Conservation (phyloP, 2,888 invertebrate genomes). For the Crioceris asparagi region DNA sequence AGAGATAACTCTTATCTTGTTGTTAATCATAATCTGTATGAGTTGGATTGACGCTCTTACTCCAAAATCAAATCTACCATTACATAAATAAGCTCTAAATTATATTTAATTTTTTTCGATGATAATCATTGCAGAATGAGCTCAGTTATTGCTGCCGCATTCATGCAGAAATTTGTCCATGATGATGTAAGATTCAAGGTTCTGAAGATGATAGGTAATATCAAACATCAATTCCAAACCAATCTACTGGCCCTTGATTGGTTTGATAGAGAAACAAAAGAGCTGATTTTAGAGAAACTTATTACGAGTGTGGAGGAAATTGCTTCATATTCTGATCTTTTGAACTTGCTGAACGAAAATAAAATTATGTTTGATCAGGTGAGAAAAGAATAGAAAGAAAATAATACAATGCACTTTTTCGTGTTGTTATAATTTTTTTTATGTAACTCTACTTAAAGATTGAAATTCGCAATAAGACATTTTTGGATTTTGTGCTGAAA, state of each 20-base stretch:
- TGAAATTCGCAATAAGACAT: conserved; percentile 21
- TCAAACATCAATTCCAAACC: conserved; percentile 30
- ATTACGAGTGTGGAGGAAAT: conserved; percentile 27
- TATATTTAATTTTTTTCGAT: background rate
- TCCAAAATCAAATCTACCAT: too few species aligned
- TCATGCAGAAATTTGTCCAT: conserved; percentile 29
- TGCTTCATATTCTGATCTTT: conserved; percentile 26
- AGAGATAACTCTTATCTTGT: too few species aligned
- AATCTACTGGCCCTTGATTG: conserved; percentile 28
- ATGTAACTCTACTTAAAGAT: too few species aligned
- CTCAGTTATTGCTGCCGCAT: conserved; percentile 26
- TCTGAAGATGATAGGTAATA: conserved; percentile 28
- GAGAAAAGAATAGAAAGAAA: background rate
- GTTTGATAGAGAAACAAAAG: conserved; percentile 31
- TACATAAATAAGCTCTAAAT: too few species aligned
- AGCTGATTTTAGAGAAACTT: conserved; percentile 27
- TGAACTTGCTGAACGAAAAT: conserved; percentile 18
- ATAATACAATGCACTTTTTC: too few species aligned
- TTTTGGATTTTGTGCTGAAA: conserved; percentile 24
- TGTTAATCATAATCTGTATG: too few species aligned
- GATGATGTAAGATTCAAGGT: conserved; percentile 25
- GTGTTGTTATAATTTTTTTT: background rate
- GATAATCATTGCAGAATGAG: conserved; percentile 16
- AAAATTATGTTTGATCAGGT: conserved; percentile 2
- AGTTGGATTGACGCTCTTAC: too few species aligned